Evolutionary conservation across 2,797 vertebrate genomes (phyloP), one percentile per base, ranked within the genome.

Genomic region (Mallotus villosus): DNA sequence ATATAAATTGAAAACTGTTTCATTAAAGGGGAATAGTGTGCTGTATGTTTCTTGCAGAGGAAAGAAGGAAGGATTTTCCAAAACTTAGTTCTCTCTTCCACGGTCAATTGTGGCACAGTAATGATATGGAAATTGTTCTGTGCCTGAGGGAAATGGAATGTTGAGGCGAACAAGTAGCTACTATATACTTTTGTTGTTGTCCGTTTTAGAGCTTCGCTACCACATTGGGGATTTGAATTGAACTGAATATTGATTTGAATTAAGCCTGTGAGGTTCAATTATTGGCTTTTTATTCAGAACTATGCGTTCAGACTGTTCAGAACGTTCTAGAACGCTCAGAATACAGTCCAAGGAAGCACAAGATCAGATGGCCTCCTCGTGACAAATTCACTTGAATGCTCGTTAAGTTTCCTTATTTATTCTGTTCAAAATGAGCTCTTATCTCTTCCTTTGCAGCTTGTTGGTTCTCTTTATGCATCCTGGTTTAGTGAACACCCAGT

Each of bases 1-100:
- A 73, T 81, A 79, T 79, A 82, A 81, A 86, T 81, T 85, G 85
- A 85, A 87, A 86, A 77, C 65, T 63, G 60, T 80, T 81, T 85
- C 58, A 74, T 87, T 81, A 74, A 69, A 70, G 67, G 25, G 72
- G n/a, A n/a, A 70, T 78, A 67, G 60, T 70, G 59, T 63, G 71
- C 63, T 76, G 77, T 75, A 64, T 82, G 70, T 74, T 86, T 75
- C 74, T 76, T 74, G 70, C 72, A 67, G 84, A 84, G 65, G 75
- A n/a, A 6, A 11, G 14, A 14, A 46, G 14, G 1, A 12, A 12
- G 34, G 9, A 19, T 63, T 68, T 73, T 25, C 32, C 5, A 37
- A 70, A 64, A 51, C 61, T 19, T 16, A n/a, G 57, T 51, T 70
- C 25, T 64, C 22, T n/a, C 70, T 68, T 65, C 72, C 75, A 75